phyloP scores from a whole-genome alignment of 2,797 vertebrate genomes.

The Rhynchonycteris naso region DNA sequence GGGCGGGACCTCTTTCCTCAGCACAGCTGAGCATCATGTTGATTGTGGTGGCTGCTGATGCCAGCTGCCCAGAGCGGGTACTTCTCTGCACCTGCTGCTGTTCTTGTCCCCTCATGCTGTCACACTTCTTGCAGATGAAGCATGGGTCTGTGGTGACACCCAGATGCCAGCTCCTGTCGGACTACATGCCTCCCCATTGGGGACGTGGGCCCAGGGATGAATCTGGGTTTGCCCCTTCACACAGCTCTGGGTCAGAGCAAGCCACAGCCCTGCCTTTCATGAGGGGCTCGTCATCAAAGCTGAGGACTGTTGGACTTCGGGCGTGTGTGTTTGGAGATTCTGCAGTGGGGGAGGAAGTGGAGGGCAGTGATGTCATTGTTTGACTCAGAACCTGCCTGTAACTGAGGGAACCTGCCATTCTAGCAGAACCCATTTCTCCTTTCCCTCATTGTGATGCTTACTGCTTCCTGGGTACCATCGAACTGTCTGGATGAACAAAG shows the following conservation, averaged over 20 bases:
- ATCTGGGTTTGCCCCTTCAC: too few relatives aligned
- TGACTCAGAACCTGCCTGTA: slow-evolving; percentile 86
- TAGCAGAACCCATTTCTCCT: slow-evolving; percentile 73
- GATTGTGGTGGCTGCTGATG: neutral
- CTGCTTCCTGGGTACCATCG: accelerated
- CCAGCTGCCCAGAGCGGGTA: too few relatives aligned
- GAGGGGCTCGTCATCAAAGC: slow-evolving; percentile 86
- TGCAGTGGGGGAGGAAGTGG: slow-evolving; percentile 83
- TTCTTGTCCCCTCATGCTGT: neutral
- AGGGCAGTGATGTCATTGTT: slow-evolving; percentile 87
- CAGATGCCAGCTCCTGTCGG: slow-evolving; percentile 77
- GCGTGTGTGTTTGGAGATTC: slow-evolving; percentile 71
- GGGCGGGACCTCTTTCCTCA: neutral
- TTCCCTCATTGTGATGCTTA: slow-evolving; percentile 17
- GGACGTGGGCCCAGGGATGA: too few relatives aligned
- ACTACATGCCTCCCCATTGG: neutral
- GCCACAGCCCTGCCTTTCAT: neutral
- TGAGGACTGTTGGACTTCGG: slow-evolving; percentile 86
- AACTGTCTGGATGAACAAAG: neutral
- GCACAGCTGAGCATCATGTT: neutral
- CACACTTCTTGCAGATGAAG: neutral
- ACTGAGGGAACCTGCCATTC: slow-evolving; percentile 82
- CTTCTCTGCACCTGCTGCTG: neutral
- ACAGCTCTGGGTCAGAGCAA: too few relatives aligned
- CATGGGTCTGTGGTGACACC: neutral